A percentile compares a stretch with the other conserved stretches of the same genome.
phyloP scores from a whole-genome alignment of 2,797 vertebrate species.

The Manis pentadactyla region DNA sequence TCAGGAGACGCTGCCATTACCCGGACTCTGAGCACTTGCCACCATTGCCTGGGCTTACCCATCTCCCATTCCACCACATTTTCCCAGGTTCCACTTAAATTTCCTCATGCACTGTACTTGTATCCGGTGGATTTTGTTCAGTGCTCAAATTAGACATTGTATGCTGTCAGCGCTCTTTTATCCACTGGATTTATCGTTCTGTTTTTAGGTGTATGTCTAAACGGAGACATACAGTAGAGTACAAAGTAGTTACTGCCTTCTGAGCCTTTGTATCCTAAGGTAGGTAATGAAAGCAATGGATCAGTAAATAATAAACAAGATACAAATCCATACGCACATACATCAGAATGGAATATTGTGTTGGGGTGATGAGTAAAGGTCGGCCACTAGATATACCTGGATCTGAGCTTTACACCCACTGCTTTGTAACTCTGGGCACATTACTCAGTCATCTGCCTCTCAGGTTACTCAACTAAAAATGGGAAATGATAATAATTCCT shows the following conservation, averaged over 20 bases:
- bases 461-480: background rate
- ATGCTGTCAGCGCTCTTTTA: background rate
- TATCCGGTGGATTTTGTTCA: background rate
- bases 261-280: background rate
- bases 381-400: background rate
- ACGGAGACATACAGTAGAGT: background rate
- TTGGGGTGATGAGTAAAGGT: background rate
- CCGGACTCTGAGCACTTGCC: background rate
- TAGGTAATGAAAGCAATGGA: background rate
- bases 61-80: background rate
- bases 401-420: background rate
- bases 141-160: background rate
- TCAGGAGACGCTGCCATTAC: background rate
- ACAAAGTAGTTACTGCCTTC: background rate
- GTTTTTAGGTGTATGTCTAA: background rate
- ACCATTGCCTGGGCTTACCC: background rate
- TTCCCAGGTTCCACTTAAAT: background rate
- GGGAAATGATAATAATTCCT: constrained; percentile 52
- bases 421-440: constrained; percentile 64
- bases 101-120: background rate
- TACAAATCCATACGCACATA: background rate
- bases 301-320: background rate
- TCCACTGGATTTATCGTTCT: background rate
- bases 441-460: background rate
- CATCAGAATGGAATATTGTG: no score